A percentile compares a stretch with the other conserved stretches of the same genome.
Conservation (phyloP, 2,797 vertebrate genomes). For the Spea hammondii region DNA sequence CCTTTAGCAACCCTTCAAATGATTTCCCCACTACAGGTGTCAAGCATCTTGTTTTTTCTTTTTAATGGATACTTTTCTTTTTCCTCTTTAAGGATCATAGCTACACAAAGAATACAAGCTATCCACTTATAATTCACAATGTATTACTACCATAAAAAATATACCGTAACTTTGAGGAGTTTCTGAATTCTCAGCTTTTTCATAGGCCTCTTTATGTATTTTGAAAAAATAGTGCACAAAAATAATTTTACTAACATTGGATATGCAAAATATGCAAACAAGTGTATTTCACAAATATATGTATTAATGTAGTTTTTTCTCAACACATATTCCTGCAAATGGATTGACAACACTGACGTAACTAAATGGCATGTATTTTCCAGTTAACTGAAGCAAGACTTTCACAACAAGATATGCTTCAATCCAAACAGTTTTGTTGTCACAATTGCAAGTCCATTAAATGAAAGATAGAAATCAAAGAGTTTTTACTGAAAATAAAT, state of each 20-base stretch:
- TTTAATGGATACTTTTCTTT: no score
- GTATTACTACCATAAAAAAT: not conserved
- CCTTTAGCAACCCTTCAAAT: no score
- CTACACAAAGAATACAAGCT: not conserved
- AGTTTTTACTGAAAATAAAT: slow-evolving; percentile 36
- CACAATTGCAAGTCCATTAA: slow-evolving; percentile 60
- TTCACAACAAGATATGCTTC: slow-evolving; percentile 63
- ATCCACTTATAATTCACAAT: not conserved
- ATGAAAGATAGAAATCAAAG: slow-evolving; percentile 24
- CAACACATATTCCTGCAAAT: slow-evolving; percentile 50
- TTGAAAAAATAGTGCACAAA: not conserved
- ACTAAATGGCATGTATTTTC: slow-evolving; percentile 61
- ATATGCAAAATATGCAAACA: slow-evolving; percentile 26
- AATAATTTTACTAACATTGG: slow-evolving; percentile 18
- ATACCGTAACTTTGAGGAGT: not conserved
- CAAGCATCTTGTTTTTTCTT: no score
- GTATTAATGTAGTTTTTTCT: slow-evolving; percentile 26
- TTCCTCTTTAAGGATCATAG: not conserved
- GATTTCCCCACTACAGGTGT: no score
- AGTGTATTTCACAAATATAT: slow-evolving; percentile 48
- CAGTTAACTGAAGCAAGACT: slow-evolving; percentile 64
- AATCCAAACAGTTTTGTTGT: slow-evolving; percentile 63
- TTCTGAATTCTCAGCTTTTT: not conserved
- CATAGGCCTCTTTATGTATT: not conserved
- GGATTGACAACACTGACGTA: slow-evolving; percentile 51